Conservation (phyloP, 2,797 vertebrate species). For the Urocyon cinereoargenteus region DNA sequence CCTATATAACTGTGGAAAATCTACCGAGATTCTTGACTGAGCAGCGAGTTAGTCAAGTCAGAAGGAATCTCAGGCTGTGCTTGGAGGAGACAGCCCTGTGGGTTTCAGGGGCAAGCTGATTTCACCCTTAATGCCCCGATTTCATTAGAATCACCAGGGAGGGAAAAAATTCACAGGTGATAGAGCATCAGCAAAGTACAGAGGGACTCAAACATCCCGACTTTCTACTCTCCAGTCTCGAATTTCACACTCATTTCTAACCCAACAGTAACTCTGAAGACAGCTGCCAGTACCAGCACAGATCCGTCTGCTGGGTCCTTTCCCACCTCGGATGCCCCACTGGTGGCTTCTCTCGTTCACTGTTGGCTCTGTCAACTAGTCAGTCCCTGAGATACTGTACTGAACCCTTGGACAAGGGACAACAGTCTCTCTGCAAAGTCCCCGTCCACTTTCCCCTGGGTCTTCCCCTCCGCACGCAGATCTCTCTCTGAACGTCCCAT, state of each 20-base stretch:
- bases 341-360: not conserved
- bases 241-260: slow-evolving; percentile 25
- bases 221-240: not conserved
- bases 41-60: not conserved
- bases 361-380: not conserved
- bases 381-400: not conserved
- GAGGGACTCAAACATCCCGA: not conserved
- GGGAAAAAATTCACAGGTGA: not conserved
- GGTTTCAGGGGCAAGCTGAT: not conserved
- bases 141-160: not conserved
- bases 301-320: not conserved
- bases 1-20: not conserved
- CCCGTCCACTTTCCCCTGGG: not conserved
- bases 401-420: not conserved
- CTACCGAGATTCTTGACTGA: not conserved
- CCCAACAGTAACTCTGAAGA: not conserved
- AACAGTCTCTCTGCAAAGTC: not conserved
- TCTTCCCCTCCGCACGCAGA: not conserved
- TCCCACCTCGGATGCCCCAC: not conserved
- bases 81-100: not conserved
- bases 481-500: not conserved
- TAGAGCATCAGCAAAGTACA: not conserved
- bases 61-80: not conserved
- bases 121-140: not conserved
- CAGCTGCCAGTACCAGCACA: not conserved